Percentiles rank a stretch among this genome's conserved stretches.
Evolutionary conservation across 1,140 invertebrate genomes (phyloP).

Genomic region (Drosophila rufa): DNA sequence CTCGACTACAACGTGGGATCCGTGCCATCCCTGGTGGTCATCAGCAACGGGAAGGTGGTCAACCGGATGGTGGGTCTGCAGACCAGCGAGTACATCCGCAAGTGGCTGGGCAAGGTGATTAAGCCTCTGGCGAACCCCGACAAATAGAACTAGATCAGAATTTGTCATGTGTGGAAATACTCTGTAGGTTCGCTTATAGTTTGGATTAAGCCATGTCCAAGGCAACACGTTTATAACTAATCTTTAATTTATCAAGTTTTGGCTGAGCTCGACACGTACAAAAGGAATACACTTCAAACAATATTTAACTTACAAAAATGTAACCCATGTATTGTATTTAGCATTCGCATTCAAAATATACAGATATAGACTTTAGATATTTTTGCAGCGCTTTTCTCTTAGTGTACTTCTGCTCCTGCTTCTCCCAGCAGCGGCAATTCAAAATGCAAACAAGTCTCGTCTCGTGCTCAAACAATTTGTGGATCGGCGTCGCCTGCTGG

Average conservation of each 20-base stretch:
- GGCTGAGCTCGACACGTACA: conserved; percentile 35
- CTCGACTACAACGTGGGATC: conserved; percentile 94
- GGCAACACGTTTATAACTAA: conserved; percentile 65
- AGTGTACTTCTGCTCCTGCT: conserved; percentile 27
- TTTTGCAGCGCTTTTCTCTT: not conserved
- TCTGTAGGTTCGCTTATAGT: conserved; percentile 11
- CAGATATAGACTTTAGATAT: not conserved
- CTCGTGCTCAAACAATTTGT: conserved; percentile 72
- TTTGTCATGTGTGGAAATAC: conserved; percentile 9
- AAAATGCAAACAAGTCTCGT: conserved; percentile 79
- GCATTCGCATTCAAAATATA: not conserved
- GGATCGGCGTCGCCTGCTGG: conserved; percentile 37
- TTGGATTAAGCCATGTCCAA: conserved; percentile 4
- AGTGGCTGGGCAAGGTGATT: conserved; percentile 92
- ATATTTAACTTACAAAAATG: not conserved
- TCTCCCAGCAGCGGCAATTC: conserved; percentile 56
- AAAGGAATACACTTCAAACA: too few species aligned
- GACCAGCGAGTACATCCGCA: conserved; percentile 93
- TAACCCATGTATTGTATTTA: not conserved
- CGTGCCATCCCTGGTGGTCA: conserved; percentile 94
- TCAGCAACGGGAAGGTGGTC: conserved; percentile 95
- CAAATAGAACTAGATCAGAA: not conserved
- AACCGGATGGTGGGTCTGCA: conserved; percentile 94
- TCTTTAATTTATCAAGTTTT: conserved; percentile 52
- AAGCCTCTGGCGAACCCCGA: conserved; percentile 68